Conservation (phyloP, 2,797 vertebrate species). For the Pantherophis vulpinus region DNA sequence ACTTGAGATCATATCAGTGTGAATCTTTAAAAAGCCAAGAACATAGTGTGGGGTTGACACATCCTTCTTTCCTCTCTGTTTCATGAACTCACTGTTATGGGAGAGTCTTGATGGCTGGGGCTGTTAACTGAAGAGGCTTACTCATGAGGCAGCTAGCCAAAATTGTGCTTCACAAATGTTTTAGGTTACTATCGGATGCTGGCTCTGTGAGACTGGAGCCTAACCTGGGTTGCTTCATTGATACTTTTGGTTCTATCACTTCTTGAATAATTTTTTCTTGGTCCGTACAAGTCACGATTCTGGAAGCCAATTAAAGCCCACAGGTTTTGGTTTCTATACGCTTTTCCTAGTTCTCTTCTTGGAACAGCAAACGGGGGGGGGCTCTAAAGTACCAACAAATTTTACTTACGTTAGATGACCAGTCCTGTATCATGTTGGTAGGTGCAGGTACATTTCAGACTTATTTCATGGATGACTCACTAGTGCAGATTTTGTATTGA, state of each 20-base stretch:
- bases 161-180: background rate
- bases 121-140: background rate
- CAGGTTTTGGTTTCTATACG: background rate
- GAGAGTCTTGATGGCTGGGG: slow-evolving; percentile 19
- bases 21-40: slow-evolving; percentile 58
- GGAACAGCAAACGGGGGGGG: background rate
- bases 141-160: background rate
- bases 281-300: too few relatives aligned
- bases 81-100: slow-evolving; percentile 49
- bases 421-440: background rate
- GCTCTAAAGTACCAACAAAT: background rate
- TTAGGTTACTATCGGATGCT: background rate
- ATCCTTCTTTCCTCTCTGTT: slow-evolving; percentile 56
- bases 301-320: background rate
- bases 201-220: background rate
- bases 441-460: background rate
- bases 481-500: background rate
- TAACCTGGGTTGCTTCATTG: background rate
- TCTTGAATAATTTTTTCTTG: background rate
- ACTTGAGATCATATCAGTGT: slow-evolving; percentile 51
- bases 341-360: background rate
- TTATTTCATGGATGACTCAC: background rate
- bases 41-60: slow-evolving; percentile 49
- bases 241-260: background rate
- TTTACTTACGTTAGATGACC: background rate